phyloP scores from a whole-genome alignment of 2,797 vertebrate species.

The Gymnopithys bicolor region DNA sequence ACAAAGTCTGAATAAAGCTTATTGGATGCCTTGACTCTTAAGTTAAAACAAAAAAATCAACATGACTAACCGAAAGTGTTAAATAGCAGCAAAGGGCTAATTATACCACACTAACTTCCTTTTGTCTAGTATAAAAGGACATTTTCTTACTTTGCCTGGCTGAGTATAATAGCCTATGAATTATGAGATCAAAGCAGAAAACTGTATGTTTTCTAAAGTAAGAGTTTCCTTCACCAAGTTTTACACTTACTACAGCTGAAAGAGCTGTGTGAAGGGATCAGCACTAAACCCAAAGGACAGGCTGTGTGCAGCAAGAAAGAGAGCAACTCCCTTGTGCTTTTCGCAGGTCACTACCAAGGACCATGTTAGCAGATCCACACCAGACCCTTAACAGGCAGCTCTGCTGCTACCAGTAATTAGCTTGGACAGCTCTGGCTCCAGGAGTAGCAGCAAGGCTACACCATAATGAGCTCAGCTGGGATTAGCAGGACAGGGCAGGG shows the following conservation, averaged over 20 bases:
- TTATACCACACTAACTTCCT: constrained; percentile 69
- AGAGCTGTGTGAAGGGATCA: constrained; percentile 92
- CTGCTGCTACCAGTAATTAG: constrained; percentile 99
- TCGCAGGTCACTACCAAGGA: constrained; percentile 92
- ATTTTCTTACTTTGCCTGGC: constrained; percentile 77
- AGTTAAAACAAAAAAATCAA: constrained; percentile 52
- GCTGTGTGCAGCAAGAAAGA: constrained; percentile 85
- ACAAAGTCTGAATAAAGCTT: constrained; percentile 53
- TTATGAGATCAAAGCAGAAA: constrained; percentile 86
- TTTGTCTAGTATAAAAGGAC: constrained; percentile 73
- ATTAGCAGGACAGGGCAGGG: constrained; percentile 99
- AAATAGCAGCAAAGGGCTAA: constrained; percentile 71
- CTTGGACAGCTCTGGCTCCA: constrained; percentile 98
- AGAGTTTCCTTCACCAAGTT: constrained; percentile 89
- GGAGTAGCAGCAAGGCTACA: constrained; percentile 98
- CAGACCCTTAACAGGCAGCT: constrained; percentile 97
- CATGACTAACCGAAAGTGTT: constrained; percentile 55
- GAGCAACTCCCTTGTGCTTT: constrained; percentile 89
- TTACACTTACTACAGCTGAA: constrained; percentile 86
- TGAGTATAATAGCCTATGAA: constrained; percentile 81
- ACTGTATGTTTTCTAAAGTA: constrained; percentile 82
- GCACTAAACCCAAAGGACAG: constrained; percentile 90
- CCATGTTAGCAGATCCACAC: constrained; percentile 85
- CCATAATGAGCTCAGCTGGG: constrained; percentile 99
- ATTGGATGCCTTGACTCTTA: constrained; percentile 21